These are phyloP conservation scores for Heliconius nattereri DNA, from an alignment of 1,140 invertebrate genomes.

Conservation along the genomic window DNA sequence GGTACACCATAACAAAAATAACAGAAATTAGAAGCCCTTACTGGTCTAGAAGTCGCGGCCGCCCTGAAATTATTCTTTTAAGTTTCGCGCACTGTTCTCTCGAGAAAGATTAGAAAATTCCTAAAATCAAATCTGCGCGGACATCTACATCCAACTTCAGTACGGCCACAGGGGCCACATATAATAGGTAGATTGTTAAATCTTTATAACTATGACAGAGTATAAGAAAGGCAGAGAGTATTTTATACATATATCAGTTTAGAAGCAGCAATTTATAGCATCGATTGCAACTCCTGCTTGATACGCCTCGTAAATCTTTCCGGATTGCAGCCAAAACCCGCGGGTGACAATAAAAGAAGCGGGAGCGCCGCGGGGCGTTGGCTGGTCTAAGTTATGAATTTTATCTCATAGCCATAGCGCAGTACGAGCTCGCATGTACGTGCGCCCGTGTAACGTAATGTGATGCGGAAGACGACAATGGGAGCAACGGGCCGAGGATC, in stretches of 20 bases:
- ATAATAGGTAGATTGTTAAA: neutral
- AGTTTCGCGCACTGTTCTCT: too few relatives aligned
- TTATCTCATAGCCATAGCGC: constrained; percentile 21
- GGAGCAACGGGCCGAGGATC: constrained; percentile 63
- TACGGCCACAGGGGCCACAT: too few relatives aligned
- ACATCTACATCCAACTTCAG: too few relatives aligned
- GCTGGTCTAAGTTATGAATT: constrained; percentile 39
- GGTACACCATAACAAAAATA: too few relatives aligned
- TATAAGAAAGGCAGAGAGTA: neutral
- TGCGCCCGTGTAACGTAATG: constrained; percentile 31
- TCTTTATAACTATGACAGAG: neutral
- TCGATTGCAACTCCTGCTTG: constrained; percentile 31
- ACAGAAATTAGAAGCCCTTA: too few relatives aligned
- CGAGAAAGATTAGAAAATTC: too few relatives aligned
- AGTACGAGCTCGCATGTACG: neutral
- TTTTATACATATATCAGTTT: constrained; percentile 18
- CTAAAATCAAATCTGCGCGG: too few relatives aligned
- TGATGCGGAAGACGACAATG: constrained; percentile 71
- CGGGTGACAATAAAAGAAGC: constrained; percentile 42
- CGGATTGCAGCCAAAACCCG: constrained; percentile 37
- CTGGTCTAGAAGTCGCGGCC: too few relatives aligned
- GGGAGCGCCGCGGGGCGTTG: constrained; percentile 35
- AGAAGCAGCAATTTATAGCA: constrained; percentile 25
- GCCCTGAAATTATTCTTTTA: too few relatives aligned
- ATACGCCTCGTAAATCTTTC: constrained; percentile 38